Evolutionary conservation across 2,888 invertebrate genomes (phyloP).

Genomic region (Diaphora mendica): DNA sequence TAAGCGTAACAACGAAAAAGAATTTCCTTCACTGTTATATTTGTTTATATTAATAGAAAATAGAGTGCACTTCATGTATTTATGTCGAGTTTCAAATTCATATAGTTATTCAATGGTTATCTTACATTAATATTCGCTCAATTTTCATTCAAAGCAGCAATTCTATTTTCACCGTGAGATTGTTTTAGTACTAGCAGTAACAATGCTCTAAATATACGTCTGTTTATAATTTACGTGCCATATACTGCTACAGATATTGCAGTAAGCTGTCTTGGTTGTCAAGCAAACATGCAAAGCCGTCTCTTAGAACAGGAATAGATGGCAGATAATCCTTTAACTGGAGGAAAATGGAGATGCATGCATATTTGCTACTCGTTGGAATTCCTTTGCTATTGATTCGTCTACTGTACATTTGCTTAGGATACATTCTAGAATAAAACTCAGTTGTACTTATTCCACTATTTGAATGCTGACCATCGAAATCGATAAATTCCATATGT

Average conservation of each 20-base stretch:
- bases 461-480: too few species aligned
- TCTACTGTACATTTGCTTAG: neutral
- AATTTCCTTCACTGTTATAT: too few species aligned
- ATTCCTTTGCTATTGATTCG: neutral
- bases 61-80: neutral
- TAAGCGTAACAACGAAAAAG: too few species aligned
- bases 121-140: neutral
- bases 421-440: too few species aligned
- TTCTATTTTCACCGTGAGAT: neutral
- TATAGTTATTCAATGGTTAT: too few species aligned
- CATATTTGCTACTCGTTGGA: constrained; percentile 1
- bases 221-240: neutral
- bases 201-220: neutral
- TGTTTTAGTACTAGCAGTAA: neutral
- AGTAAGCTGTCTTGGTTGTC: constrained; percentile 5
- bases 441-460: too few species aligned
- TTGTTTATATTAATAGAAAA: too few species aligned
- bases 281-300: constrained; percentile 6
- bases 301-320: constrained; percentile 4
- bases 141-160: neutral
- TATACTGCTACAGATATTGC: constrained; percentile 5
- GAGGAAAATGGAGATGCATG: neutral
- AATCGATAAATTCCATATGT: too few species aligned
- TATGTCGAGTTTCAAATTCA: neutral
- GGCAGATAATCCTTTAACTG: constrained; percentile 9